Conservation (phyloP, 2,888 invertebrate species). For the Drosophila anceps region DNA sequence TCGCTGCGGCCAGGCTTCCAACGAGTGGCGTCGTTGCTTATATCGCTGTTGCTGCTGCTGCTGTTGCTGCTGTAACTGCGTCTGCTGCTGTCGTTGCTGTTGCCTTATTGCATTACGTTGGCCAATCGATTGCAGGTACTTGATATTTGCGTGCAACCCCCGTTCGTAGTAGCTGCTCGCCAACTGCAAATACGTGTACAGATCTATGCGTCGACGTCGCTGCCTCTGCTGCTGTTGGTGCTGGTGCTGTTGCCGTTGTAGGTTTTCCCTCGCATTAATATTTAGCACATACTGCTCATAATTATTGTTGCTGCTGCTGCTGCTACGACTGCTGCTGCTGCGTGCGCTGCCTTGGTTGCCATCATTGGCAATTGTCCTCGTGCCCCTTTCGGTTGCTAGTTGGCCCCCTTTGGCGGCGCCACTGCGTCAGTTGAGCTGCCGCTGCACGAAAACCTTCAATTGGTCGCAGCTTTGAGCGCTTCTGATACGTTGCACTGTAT, state of each 20-base stretch:
- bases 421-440: constrained; percentile 55
- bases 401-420: constrained; percentile 1
- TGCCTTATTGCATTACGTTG: constrained; percentile 74
- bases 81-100: constrained; percentile 38
- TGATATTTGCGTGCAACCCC: constrained; percentile 82
- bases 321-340: constrained; percentile 4
- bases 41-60: constrained; percentile 26
- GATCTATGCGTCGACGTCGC: constrained; percentile 50
- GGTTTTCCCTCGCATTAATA: constrained; percentile 70
- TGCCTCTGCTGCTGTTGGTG: background rate
- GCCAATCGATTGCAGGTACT: constrained; percentile 84
- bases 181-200: constrained; percentile 75
- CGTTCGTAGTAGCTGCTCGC: constrained; percentile 84
- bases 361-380: constrained; percentile 25
- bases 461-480: constrained; percentile 71
- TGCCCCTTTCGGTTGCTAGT: constrained; percentile 9
- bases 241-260: constrained; percentile 50
- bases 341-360: constrained; percentile 13
- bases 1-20: constrained; percentile 39
- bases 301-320: constrained; percentile 34
- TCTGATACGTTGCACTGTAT: constrained; percentile 78
- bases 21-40: constrained; percentile 36
- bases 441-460: constrained; percentile 67
- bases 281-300: constrained; percentile 67
- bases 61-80: constrained; percentile 34